Conservation (phyloP, 2,888 invertebrate genomes). For the Drosophila tripunctata region DNA sequence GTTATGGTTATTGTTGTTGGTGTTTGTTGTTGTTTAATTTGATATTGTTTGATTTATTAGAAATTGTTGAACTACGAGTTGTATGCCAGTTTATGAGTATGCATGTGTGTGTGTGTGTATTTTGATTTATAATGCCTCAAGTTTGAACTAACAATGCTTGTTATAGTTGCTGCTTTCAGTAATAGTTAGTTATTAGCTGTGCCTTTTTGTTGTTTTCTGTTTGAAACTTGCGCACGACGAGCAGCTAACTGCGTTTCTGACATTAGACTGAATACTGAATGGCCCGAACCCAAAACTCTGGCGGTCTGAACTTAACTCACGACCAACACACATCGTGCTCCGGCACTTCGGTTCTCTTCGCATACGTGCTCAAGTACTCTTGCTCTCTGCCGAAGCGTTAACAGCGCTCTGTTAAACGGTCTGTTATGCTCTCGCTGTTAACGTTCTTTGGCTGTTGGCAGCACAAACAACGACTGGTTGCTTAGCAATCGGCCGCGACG, state of each 20-base stretch:
- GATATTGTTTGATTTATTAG: slow-evolving; percentile 41
- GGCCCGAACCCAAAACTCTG: slow-evolving; percentile 68
- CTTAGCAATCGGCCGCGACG: slow-evolving; percentile 16
- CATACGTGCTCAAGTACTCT: not conserved
- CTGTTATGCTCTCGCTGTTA: slow-evolving; percentile 41
- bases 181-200: slow-evolving; percentile 55
- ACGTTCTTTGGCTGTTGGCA: slow-evolving; percentile 27
- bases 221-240: slow-evolving; percentile 82
- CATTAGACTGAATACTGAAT: slow-evolving; percentile 83
- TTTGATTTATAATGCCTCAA: slow-evolving; percentile 62
- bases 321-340: slow-evolving; percentile 34
- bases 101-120: slow-evolving; percentile 13
- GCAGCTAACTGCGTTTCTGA: slow-evolving; percentile 83
- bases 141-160: slow-evolving; percentile 50
- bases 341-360: slow-evolving; percentile 39
- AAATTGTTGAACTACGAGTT: slow-evolving; percentile 28
- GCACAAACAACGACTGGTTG: slow-evolving; percentile 64
- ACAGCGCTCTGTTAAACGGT: slow-evolving; percentile 41
- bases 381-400: slow-evolving; percentile 35
- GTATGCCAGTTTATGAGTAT: slow-evolving; percentile 11
- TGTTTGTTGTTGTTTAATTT: slow-evolving; percentile 20
- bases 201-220: slow-evolving; percentile 36
- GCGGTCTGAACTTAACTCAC: slow-evolving; percentile 65
- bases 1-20: slow-evolving; percentile 10
- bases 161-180: slow-evolving; percentile 32